Percentiles rank a stretch among this genome's conserved stretches.
These are phyloP conservation scores for Anarrhichthys ocellatus DNA, from an alignment of 2,113 vertebrate genomes.

Conservation along the genomic window DNA sequence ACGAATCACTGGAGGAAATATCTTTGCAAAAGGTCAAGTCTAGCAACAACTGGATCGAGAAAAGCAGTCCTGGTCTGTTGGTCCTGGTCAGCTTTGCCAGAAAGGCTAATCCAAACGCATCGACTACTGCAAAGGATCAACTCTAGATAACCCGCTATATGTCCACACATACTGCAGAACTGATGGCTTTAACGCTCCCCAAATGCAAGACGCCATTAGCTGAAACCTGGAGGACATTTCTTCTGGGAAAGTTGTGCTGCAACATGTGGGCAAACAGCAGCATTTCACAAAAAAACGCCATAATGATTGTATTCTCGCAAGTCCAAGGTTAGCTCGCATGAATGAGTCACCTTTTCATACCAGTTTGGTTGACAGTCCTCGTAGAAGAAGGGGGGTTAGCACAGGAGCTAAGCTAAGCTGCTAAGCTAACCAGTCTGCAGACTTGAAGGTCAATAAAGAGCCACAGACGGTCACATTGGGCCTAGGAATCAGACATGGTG, in stretches of 20 bases:
- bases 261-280: background rate
- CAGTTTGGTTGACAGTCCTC: background rate
- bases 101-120: constrained; percentile 48
- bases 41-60: background rate
- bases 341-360: background rate
- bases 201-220: constrained; percentile 30
- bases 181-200: constrained; percentile 11
- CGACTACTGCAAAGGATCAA: constrained; percentile 19
- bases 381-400: background rate
- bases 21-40: background rate
- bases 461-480: constrained; percentile 2
- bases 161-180: constrained; percentile 21
- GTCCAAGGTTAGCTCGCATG: background rate
- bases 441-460: constrained; percentile 77
- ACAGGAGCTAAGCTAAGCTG: constrained; percentile 35
- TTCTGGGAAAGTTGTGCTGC: accelerated
- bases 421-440: constrained; percentile 65
- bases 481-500: background rate
- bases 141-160: constrained; percentile 15
- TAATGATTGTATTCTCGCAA: accelerated
- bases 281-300: accelerated
- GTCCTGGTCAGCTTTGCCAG: background rate
- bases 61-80: background rate
- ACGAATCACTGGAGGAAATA: no score
- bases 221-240: background rate